Evolutionary conservation across 2,888 invertebrate species (phyloP).

Genomic region (Aphodius sticticus): DNA sequence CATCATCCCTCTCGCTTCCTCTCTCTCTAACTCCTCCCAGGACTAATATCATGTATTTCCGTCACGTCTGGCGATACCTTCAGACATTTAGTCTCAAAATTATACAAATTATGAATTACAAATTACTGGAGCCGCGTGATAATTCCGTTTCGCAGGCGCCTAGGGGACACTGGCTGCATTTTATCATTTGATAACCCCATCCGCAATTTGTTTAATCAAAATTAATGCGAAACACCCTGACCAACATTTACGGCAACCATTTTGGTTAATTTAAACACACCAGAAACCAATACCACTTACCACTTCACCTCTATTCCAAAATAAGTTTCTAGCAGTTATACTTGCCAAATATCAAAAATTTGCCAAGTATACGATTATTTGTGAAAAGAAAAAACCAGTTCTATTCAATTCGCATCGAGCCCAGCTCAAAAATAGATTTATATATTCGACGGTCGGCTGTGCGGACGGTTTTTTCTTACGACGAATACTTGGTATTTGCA

Average conservation of each 20-base stretch:
- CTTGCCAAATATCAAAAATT: no score
- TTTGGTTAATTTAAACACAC: no score
- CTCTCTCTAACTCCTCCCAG: neutral
- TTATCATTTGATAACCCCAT: neutral
- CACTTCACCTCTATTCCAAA: no score
- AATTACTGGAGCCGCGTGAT: neutral
- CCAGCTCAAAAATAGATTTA: no score
- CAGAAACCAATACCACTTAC: no score
- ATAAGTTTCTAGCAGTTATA: no score
- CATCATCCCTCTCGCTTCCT: neutral
- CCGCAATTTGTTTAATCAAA: neutral
- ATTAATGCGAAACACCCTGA: neutral
- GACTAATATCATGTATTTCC: constrained; percentile 26
- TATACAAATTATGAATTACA: constrained; percentile 27
- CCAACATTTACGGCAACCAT: neutral
- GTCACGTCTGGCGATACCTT: constrained; percentile 30
- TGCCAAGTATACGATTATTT: no score
- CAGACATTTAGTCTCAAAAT: constrained; percentile 25
- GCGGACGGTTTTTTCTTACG: no score
- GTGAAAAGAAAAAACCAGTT: no score
- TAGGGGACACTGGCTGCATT: neutral
- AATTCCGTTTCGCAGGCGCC: neutral
- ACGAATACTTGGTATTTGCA: no score
- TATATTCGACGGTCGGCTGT: no score
- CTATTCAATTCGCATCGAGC: no score